phyloP scores from a whole-genome alignment of 2,888 invertebrate species.

The Acleris emargana region DNA sequence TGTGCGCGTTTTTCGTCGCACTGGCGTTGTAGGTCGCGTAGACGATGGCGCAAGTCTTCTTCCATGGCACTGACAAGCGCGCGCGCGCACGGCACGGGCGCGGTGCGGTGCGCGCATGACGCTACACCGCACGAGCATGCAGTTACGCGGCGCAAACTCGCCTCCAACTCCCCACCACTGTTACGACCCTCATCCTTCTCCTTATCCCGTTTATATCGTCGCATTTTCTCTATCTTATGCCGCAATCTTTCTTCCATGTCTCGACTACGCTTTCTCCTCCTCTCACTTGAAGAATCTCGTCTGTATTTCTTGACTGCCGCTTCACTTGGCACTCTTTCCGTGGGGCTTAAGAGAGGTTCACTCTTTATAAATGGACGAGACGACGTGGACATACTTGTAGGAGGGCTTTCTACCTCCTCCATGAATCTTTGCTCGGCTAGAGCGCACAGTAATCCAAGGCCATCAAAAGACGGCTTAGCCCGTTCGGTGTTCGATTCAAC shows the following conservation, averaged over 20 bases:
- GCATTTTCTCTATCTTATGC: conserved; percentile 76
- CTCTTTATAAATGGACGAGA: conserved; percentile 70
- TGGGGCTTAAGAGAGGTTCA: conserved; percentile 67
- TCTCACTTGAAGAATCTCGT: conserved; percentile 69
- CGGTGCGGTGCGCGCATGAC: conserved; percentile 58
- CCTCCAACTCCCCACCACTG: conserved; percentile 70
- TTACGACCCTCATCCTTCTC: conserved; percentile 60
- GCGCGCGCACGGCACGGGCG: conserved; percentile 75
- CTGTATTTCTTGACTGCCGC: conserved; percentile 64
- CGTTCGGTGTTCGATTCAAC: conserved; percentile 59
- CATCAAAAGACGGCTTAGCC: conserved; percentile 81
- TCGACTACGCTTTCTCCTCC: conserved; percentile 66
- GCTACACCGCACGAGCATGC: conserved; percentile 65
- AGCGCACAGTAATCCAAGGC: conserved; percentile 90
- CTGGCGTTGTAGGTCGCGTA: conserved; percentile 92
- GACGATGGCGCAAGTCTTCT: conserved; percentile 90
- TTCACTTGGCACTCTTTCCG: conserved; percentile 52
- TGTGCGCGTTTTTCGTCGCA: conserved; percentile 93
- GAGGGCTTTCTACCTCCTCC: conserved; percentile 86
- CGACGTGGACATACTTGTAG: conserved; percentile 48
- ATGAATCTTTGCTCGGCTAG: conserved; percentile 92
- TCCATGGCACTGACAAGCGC: conserved; percentile 89
- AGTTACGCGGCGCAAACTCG: conserved; percentile 70
- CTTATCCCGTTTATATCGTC: conserved; percentile 70
- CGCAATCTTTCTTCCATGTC: conserved; percentile 71